Evolutionary conservation across 1,140 invertebrate genomes (phyloP), one percentile per base, ranked within the genome.

Genomic region (Zaprionus vittiger): DNA sequence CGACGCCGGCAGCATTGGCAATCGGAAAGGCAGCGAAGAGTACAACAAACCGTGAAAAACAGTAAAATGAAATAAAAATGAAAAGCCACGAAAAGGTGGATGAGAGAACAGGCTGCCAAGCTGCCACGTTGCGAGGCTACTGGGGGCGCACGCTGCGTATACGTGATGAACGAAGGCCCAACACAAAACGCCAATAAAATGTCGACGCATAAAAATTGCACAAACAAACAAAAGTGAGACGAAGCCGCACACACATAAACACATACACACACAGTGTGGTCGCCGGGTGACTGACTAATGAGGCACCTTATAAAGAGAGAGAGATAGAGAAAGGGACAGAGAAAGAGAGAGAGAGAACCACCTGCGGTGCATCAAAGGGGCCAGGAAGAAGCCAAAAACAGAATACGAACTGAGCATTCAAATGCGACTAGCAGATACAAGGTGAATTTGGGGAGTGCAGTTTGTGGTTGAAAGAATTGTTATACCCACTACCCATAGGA

Each of bases 161-260:
- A 74, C 83, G 75, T 86, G 83, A 87, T 75, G 80, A 83, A 70
- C 67, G 73, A 54, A 65, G 63, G 69, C 56, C 63, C 66, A 69
- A 57, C 57, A 57, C 57, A 67, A 73, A 80, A 86, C 62, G 56
- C 84, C 73, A 87, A 89, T 83, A 80, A 89, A 83, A 80, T 74
- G 80, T 74, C 59, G 66, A 79, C 49, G 63, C 73, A 86, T 78
- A 69, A 78, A 78, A 87, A 74, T 73, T 69, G 79, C 59, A 72
- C 65, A 80, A 83, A 87, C 68, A 82, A 87, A 86, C 77, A 83
- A 17, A 73, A 24, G 38, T 31, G 47, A 26, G 26, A 26, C 63
- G 55, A 41, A 66, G 28, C 41, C 73, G 55, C 61, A 76, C 61
- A n/a, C 54, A 61, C 55, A 60, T 61, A 69, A n/a, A 28, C 12